phyloP scores from a whole-genome alignment of 1,140 invertebrate genomes.

The Anthonomus grandis region DNA sequence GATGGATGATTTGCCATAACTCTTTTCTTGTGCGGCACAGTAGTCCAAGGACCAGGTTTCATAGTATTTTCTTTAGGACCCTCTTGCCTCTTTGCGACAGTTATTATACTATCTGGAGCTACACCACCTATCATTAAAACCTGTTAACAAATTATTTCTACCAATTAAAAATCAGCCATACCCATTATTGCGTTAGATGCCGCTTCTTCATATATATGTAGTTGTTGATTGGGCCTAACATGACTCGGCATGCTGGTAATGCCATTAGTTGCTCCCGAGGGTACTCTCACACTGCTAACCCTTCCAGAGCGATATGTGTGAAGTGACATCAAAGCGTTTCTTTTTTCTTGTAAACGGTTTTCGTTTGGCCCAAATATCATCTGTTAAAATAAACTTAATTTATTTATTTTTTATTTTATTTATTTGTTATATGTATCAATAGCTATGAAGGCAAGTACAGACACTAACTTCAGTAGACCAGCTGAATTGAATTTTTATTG shows the following conservation, averaged over 20 bases:
- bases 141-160: neutral
- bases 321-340: slow-evolving; percentile 68
- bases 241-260: neutral
- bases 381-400: slow-evolving; percentile 30
- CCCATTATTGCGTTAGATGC: neutral
- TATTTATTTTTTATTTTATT: too few relatives aligned
- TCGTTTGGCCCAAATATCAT: slow-evolving; percentile 59
- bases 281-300: slow-evolving; percentile 46
- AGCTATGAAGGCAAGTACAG: too few relatives aligned
- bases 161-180: too few relatives aligned
- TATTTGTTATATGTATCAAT: too few relatives aligned
- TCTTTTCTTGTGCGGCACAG: slow-evolving; percentile 39
- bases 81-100: slow-evolving; percentile 55
- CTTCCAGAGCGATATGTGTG: slow-evolving; percentile 55
- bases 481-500: too few relatives aligned
- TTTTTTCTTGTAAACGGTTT: slow-evolving; percentile 60
- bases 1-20: slow-evolving; percentile 24
- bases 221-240: neutral
- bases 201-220: slow-evolving; percentile 4
- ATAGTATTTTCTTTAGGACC: slow-evolving; percentile 60
- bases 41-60: slow-evolving; percentile 63
- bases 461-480: too few relatives aligned
- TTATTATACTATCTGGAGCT: slow-evolving; percentile 52
- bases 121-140: slow-evolving; percentile 13
- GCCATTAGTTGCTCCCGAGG: slow-evolving; percentile 11